Evolutionary conservation across 2,888 invertebrate genomes (phyloP).

Genomic region (Agonopterix heracliana): DNA sequence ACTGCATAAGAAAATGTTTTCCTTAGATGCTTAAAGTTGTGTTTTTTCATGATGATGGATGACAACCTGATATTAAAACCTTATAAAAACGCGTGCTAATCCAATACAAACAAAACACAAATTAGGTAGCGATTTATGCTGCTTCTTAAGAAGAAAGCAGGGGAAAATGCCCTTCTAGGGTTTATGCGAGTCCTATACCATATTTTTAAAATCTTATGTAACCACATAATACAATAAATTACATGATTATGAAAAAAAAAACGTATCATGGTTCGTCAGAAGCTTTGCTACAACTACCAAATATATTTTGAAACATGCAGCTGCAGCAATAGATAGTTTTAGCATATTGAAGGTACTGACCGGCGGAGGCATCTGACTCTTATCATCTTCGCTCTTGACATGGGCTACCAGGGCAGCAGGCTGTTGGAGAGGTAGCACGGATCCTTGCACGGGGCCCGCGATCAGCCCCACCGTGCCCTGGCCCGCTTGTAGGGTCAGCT

Average conservation of each 20-base stretch:
- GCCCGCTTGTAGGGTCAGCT: conserved; percentile 46
- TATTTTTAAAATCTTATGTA: not conserved
- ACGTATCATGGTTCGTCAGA: not conserved
- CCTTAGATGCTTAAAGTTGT: too few species aligned
- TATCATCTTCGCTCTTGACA: conserved; percentile 53
- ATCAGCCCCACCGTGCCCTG: conserved; percentile 47
- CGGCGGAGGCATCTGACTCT: conserved; percentile 26
- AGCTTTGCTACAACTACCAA: not conserved
- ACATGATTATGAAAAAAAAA: not conserved
- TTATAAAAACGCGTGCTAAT: too few species aligned
- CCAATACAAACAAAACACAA: too few species aligned
- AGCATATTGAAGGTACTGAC: not conserved
- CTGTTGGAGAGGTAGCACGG: conserved; percentile 42
- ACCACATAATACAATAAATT: not conserved
- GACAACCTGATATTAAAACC: too few species aligned
- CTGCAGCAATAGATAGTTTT: too few species aligned
- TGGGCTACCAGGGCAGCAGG: conserved; percentile 36
- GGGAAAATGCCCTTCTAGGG: not conserved
- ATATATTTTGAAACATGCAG: not conserved
- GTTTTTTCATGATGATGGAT: too few species aligned
- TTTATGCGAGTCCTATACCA: not conserved
- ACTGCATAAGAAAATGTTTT: too few species aligned
- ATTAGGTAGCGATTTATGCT: too few species aligned
- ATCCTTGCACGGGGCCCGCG: conserved; percentile 43
- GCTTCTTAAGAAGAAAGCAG: too few species aligned